Percentiles rank a stretch among this genome's conserved stretches.
phyloP scores from a whole-genome alignment of 2,888 invertebrate species.

The Trachelus troglodyta region DNA sequence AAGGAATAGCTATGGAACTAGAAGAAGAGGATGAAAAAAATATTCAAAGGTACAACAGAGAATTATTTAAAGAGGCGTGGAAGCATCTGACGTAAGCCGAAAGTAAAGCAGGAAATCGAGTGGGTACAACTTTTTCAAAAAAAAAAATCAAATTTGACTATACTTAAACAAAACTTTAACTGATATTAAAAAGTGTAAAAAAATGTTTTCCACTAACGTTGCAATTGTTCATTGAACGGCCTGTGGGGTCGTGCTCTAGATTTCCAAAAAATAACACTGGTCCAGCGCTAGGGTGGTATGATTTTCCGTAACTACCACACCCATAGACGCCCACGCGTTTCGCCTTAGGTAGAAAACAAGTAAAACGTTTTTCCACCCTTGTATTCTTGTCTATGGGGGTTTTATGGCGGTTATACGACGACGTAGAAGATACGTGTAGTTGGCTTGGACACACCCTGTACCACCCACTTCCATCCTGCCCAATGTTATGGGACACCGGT shows the following conservation, averaged over 20 bases:
- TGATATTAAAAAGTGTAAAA: not conserved
- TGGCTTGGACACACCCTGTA: constrained; percentile 49
- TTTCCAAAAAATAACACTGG: not conserved
- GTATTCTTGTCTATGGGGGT: constrained; percentile 18
- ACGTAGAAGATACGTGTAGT: constrained; percentile 21
- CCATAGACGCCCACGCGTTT: constrained; percentile 33
- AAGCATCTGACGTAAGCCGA: constrained; percentile 43
- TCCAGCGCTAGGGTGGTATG: not conserved
- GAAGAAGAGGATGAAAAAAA: constrained; percentile 26
- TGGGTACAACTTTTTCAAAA: constrained; percentile 35
- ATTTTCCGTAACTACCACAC: constrained; percentile 30
- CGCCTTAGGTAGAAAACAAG: constrained; percentile 24
- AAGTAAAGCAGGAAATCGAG: constrained; percentile 55
- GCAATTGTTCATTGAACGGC: not conserved
- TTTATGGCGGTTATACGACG: constrained; percentile 34
- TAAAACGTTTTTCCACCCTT: constrained; percentile 35
- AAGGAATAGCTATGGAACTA: constrained; percentile 10
- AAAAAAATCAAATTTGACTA: not conserved
- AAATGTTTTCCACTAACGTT: not conserved
- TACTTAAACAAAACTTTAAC: not conserved
- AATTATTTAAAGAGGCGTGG: constrained; percentile 15
- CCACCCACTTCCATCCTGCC: constrained; percentile 55
- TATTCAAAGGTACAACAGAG: constrained; percentile 30
- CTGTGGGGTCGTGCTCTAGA: not conserved
- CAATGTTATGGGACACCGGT: constrained; percentile 35